Base-by-base conservation (phyloP, 2,888 invertebrate species). In the Cordylochernes scorpioides region DNA sequence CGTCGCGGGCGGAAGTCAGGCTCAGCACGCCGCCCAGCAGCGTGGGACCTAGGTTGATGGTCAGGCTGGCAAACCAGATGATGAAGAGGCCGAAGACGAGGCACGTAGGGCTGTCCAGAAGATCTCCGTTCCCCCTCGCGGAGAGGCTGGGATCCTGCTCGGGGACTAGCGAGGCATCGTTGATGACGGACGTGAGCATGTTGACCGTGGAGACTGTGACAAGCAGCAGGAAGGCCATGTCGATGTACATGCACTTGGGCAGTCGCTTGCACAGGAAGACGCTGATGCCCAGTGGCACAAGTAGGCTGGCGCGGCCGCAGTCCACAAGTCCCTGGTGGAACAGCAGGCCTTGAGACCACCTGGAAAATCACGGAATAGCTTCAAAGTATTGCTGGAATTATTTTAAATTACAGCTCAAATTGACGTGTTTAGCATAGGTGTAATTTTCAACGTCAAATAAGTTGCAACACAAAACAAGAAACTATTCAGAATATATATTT, bases 11-110 rank as follows among this genome's bases (percentile, higher is more conserved):
- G 33, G 73, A 73, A 8, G 74, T 74, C 39, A 75, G 55, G 24
- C 74, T 75, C n/a, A n/a, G n/a, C n/a, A n/a, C n/a, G 28, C 75
- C 75, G 48, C 67, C 72, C 46, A 77, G 60, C 56, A 77, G 74
- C 18, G 75, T 75, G 17, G 77, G 77, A 15, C 80, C 80, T 44
- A 82, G 64, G 58, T 82, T 78, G 52, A 80, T 73, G 29, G 78
- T 74, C 49, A 80, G 71, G 36, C 73, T 73, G 30, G 77, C 74
- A 57, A 82, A 80, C 80, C 80, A 82, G 49, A 80, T 78, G 69
- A 80, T 80, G 54, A 75, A 74, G 29, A 77, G 68, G 38, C 80
- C 80, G 55, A 82, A 82, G 27, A 77, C 62, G 37, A 80, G 75
- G 55, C 82, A 82, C 63, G 75, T 70, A 3, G 75, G 75, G 35